Conservation (phyloP, 1,140 invertebrate genomes). For the Calephelis virginiensis region DNA sequence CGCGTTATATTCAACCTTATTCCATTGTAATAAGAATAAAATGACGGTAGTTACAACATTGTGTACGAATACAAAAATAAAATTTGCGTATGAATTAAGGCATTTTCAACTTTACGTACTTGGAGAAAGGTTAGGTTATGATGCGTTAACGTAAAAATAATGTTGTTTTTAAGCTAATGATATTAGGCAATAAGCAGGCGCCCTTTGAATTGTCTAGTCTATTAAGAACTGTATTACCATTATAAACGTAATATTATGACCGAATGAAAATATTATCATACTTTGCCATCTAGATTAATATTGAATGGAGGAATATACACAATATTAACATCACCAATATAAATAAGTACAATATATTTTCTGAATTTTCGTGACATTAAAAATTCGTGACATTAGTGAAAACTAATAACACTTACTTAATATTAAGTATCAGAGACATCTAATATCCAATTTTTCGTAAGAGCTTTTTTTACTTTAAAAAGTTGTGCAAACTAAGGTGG, state of each 20-base stretch:
- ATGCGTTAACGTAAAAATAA: constrained; percentile 40
- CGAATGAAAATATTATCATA: constrained; percentile 16
- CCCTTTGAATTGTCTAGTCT: constrained; percentile 51
- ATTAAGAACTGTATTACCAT: constrained; percentile 21
- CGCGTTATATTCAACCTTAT: constrained; percentile 46
- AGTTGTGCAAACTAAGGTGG: too few relatives aligned
- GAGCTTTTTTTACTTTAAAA: too few relatives aligned
- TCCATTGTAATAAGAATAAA: constrained; percentile 30
- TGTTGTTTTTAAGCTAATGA: constrained; percentile 71
- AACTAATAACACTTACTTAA: too few relatives aligned
- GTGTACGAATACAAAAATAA: constrained; percentile 35
- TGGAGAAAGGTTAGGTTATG: constrained; percentile 32
- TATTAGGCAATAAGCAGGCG: constrained; percentile 54
- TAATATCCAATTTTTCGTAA: too few relatives aligned
- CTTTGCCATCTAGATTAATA: constrained; percentile 12
- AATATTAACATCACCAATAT: neutral
- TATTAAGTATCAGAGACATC: too few relatives aligned
- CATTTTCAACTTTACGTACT: constrained; percentile 44
- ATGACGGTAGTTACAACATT: constrained; percentile 33
- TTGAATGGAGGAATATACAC: neutral
- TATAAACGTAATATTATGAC: constrained; percentile 20
- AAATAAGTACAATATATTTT: neutral
- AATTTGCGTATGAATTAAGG: constrained; percentile 34
- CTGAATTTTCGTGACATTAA: too few relatives aligned
- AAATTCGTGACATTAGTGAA: too few relatives aligned